These are phyloP conservation scores for Gnathonemus longibarbis DNA, from an alignment of 2,113 vertebrate species.

Conservation along the genomic window DNA sequence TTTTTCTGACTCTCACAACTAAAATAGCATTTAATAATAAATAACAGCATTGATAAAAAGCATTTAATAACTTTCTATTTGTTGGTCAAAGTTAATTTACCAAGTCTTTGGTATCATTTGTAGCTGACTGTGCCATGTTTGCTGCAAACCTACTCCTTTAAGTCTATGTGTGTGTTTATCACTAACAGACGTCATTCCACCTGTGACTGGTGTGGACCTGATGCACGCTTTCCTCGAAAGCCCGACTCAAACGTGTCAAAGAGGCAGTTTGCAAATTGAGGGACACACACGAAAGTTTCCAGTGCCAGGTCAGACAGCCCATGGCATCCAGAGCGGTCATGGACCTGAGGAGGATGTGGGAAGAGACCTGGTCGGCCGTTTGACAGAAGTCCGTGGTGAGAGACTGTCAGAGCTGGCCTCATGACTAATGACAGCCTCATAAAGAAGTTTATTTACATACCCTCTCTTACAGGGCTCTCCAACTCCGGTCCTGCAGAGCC, in stretches of 20 bases:
- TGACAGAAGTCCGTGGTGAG: not conserved
- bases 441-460: not conserved
- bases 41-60: not conserved
- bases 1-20: not conserved
- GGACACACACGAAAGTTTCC: not conserved
- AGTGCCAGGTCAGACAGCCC: not conserved
- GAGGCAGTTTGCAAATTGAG: not conserved
- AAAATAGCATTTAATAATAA: not conserved
- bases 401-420: not conserved
- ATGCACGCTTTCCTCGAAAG: not conserved
- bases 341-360: not conserved
- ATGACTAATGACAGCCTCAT: not conserved
- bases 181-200: not conserved
- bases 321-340: not conserved
- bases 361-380: not conserved
- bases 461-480: not conserved
- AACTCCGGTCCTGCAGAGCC: too few species aligned
- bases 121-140: not conserved
- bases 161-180: not conserved
- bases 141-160: not conserved
- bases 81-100: not conserved
- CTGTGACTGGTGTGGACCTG: not conserved
- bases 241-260: not conserved
- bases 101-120: not conserved
- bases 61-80: not conserved